phyloP scores from a whole-genome alignment of 2,113 vertebrate species.

The Cynocephalus volans region DNA sequence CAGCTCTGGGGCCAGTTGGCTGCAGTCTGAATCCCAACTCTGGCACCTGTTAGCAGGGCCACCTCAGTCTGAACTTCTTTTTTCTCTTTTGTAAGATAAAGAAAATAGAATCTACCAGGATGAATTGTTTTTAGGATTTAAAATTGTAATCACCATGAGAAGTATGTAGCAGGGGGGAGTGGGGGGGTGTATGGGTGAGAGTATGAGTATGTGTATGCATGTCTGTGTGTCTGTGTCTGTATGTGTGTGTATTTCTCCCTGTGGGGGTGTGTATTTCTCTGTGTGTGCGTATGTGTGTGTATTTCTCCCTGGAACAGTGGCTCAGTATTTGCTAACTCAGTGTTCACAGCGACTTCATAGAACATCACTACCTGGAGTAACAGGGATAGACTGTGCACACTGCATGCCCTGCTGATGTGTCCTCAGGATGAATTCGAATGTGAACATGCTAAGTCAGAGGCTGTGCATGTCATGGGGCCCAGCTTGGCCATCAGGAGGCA shows the following conservation, averaged over 20 bases:
- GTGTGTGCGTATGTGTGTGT: rapidly evolving
- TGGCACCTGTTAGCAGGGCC: rapidly evolving
- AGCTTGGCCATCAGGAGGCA: rapidly evolving
- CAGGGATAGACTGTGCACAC: rapidly evolving
- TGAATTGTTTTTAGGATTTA: no score
- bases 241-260: not conserved
- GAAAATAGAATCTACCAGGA: not conserved
- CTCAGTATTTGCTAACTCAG: not conserved
- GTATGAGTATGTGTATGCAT: no score
- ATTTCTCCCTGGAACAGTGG: not conserved
- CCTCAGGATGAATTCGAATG: rapidly evolving
- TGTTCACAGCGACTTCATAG: not conserved
- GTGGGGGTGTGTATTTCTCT: rapidly evolving
- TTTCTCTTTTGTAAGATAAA: not conserved
- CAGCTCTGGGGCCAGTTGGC: not conserved
- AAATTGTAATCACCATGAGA: not conserved
- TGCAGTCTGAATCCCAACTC: not conserved
- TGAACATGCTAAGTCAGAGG: not conserved
- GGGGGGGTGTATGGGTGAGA: no score
- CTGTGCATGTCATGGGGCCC: rapidly evolving
- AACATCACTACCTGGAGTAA: not conserved
- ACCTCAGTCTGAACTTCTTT: rapidly evolving
- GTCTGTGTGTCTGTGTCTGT: not conserved
- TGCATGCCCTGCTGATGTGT: not conserved
- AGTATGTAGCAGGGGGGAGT: not conserved